Evolutionary conservation across 2,888 invertebrate species (phyloP).

Genomic region (Bombylius discolor): DNA sequence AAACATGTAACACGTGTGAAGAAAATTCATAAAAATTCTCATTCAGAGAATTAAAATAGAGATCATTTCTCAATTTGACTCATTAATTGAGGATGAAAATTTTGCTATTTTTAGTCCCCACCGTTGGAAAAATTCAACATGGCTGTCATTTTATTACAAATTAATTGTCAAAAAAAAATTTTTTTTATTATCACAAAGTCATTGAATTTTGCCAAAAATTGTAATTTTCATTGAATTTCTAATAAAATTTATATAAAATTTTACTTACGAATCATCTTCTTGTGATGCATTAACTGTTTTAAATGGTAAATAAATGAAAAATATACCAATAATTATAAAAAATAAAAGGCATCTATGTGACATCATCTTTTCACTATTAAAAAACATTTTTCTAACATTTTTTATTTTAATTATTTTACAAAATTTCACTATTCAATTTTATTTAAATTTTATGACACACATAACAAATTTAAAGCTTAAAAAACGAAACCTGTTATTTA

Average conservation of each 20-base stretch:
- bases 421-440: no score
- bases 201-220: no score
- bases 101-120: not conserved
- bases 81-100: not conserved
- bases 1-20: no score
- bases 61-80: not conserved
- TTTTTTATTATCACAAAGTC: no score
- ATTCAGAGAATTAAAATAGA: not conserved
- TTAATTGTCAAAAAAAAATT: not conserved
- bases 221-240: not conserved
- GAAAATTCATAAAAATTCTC: no score
- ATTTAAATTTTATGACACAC: no score
- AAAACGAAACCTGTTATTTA: not conserved
- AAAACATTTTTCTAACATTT: not conserved
- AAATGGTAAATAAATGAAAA: not conserved
- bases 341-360: not conserved
- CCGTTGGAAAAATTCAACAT: not conserved
- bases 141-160: not conserved
- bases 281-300: not conserved
- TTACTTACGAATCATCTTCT: constrained; percentile 8
- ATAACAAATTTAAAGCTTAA: not conserved
- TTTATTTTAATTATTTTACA: not conserved
- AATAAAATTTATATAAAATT: not conserved
- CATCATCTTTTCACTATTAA: not conserved
- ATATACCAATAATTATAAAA: not conserved